Evolutionary conservation across 2,888 invertebrate genomes (phyloP), one percentile per base, ranked within the genome.

Genomic region (Xestia c-nigrum): DNA sequence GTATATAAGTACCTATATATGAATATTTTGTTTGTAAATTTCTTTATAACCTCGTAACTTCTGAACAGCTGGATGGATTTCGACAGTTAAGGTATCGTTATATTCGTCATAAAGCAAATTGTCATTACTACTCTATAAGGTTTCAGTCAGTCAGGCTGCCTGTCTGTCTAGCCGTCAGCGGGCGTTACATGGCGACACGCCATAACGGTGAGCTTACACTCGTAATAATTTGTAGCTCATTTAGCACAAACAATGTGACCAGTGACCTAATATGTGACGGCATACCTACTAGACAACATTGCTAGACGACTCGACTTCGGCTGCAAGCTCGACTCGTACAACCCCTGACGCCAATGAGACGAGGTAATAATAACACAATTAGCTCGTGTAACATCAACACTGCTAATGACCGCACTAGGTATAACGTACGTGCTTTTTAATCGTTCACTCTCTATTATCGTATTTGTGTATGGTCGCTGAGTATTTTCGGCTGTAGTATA

Each of bases 381-480:
- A 81, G 75, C 16, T 6, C 43, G 40, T 40, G n/a, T 63, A 63
- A 82, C 57, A 76, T 59, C 52, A 76, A 59, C 82, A 31, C 38
- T 24, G 76, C 50, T 81, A 81, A 52, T n/a, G 21, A 50, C 21
- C 72, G 31, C 47, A 55, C 55, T 40, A 63, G 14, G n/a, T 63
- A 31, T 55, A 57, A 19, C 46, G 43, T 50, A 57, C 43, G 73
- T 57, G 55, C 64, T 64, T 31, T 64, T 40, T 64, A 57, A 64
- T 64, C 40, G 38, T 63, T 61, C n/a, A 61, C 59, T 46, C 46
- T 55, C 64, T 65, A 59, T 19, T 55, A 59, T 46, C 74, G 61
- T 57, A 63, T 63, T 57, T 40, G 55, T 55, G 67, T 67, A 64
- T 21, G 50, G 40, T 77, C 16, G 38, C 16, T 12, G n/a, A 43